phyloP scores from a whole-genome alignment of 2,797 vertebrate species.

The Masticophis lateralis region DNA sequence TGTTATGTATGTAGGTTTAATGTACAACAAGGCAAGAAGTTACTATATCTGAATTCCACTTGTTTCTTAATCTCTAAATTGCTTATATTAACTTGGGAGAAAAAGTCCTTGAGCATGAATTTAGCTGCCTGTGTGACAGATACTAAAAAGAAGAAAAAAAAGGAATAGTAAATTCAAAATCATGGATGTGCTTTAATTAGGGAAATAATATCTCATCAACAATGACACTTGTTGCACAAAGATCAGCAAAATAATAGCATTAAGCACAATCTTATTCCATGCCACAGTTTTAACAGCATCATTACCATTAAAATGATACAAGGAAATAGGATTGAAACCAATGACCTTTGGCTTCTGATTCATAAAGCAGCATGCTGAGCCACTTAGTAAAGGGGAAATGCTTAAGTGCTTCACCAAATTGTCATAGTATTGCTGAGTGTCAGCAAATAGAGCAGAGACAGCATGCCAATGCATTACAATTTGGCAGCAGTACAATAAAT shows the following conservation, averaged over 20 bases:
- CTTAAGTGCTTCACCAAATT: conserved; percentile 22
- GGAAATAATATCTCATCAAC: background rate
- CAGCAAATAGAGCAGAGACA: background rate
- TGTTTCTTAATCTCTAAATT: background rate
- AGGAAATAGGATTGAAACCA: conserved; percentile 29
- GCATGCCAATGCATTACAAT: background rate
- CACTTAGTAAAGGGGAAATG: conserved; percentile 30
- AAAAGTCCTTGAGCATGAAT: background rate
- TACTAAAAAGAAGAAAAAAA: background rate
- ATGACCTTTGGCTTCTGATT: background rate
- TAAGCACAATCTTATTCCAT: conserved; percentile 35
- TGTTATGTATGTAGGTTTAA: background rate
- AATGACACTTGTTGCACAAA: background rate
- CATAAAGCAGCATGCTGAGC: conserved; percentile 23
- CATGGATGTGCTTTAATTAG: conserved; percentile 24
- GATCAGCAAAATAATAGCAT: background rate
- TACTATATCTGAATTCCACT: background rate
- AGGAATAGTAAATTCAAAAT: background rate
- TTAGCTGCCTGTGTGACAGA: background rate
- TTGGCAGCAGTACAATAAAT: conserved; percentile 8
- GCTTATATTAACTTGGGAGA: background rate
- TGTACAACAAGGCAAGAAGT: background rate
- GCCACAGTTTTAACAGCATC: conserved; percentile 23
- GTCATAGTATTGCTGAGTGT: conserved; percentile 18
- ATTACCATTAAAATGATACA: conserved; percentile 9